A percentile compares a stretch with the other conserved stretches of the same genome.
These are phyloP conservation scores for Eulemur rubriventer DNA, from an alignment of 2,797 vertebrate genomes.

Conservation along the genomic window DNA sequence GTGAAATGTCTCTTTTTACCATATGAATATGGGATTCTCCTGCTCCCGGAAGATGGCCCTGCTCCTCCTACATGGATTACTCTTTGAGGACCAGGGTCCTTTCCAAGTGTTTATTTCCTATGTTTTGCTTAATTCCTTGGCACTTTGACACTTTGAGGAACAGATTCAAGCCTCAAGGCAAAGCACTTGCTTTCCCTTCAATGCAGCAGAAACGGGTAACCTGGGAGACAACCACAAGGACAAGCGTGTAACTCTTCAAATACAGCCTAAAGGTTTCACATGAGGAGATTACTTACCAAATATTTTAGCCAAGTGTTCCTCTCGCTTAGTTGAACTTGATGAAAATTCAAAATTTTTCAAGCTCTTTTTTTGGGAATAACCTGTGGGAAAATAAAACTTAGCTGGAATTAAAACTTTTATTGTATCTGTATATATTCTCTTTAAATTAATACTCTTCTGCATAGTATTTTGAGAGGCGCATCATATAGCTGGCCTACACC, in stretches of 20 bases:
- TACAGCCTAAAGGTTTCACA: not conserved
- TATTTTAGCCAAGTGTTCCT: conserved; percentile 7
- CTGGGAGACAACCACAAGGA: not conserved
- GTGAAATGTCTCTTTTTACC: not conserved
- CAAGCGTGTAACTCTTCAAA: not conserved
- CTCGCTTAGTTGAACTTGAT: not conserved
- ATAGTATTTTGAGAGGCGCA: not conserved
- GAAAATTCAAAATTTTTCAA: not conserved
- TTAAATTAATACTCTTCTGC: not conserved
- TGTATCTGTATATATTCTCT: not conserved
- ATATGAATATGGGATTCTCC: not conserved
- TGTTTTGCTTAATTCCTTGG: not conserved
- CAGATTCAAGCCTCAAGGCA: not conserved
- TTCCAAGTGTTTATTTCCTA: not conserved
- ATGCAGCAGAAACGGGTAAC: not conserved
- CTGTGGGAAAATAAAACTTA: conserved; percentile 15
- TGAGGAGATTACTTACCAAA: conserved; percentile 39
- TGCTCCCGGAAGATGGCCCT: not conserved
- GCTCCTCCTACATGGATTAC: not conserved
- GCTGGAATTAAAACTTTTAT: not conserved
- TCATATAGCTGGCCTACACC: not conserved
- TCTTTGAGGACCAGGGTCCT: not conserved
- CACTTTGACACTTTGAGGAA: not conserved
- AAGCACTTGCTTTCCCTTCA: not conserved
- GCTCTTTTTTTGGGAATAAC: not conserved